Evolutionary conservation across 2,888 invertebrate species (phyloP).

Genomic region (Lacanobia wlatinum): DNA sequence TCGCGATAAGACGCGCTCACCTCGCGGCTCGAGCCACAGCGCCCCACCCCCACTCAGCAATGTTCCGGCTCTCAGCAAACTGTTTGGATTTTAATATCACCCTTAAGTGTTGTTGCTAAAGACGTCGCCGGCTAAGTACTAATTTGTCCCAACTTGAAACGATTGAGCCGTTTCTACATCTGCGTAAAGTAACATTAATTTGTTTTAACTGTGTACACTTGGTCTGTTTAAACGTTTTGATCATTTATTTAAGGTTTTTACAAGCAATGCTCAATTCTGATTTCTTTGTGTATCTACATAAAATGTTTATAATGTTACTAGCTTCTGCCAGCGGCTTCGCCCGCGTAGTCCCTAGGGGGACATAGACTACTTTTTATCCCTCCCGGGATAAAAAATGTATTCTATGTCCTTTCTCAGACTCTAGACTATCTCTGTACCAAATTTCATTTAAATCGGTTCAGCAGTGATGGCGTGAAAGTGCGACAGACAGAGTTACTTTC

Average conservation of each 20-base stretch:
- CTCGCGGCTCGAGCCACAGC: slow-evolving; percentile 38
- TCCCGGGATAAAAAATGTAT: too few species aligned
- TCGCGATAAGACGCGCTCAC: slow-evolving; percentile 82
- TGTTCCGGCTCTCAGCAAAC: slow-evolving; percentile 73
- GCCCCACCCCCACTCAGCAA: slow-evolving; percentile 54
- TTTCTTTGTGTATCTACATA: not conserved
- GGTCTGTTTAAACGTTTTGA: slow-evolving; percentile 38
- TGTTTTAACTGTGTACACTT: slow-evolving; percentile 58
- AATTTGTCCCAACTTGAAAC: slow-evolving; percentile 86
- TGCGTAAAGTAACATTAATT: slow-evolving; percentile 60
- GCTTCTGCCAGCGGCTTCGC: too few species aligned
- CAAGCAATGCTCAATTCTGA: not conserved
- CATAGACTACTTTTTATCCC: too few species aligned
- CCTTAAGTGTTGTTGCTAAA: slow-evolving; percentile 88
- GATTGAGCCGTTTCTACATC: slow-evolving; percentile 77
- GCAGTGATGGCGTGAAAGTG: too few species aligned
- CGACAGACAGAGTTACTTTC: too few species aligned
- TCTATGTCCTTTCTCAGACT: too few species aligned
- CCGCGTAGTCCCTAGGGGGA: too few species aligned
- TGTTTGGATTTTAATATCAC: slow-evolving; percentile 90
- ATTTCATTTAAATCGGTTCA: too few species aligned
- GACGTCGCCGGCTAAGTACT: slow-evolving; percentile 86
- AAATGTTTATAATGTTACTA: not conserved
- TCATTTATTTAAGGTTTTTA: slow-evolving; percentile 5
- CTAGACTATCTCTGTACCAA: too few species aligned